A percentile compares a stretch with the other conserved stretches of the same genome.
These are phyloP conservation scores for Copidosoma aretas DNA, from an alignment of 2,888 invertebrate genomes.

Conservation along the genomic window DNA sequence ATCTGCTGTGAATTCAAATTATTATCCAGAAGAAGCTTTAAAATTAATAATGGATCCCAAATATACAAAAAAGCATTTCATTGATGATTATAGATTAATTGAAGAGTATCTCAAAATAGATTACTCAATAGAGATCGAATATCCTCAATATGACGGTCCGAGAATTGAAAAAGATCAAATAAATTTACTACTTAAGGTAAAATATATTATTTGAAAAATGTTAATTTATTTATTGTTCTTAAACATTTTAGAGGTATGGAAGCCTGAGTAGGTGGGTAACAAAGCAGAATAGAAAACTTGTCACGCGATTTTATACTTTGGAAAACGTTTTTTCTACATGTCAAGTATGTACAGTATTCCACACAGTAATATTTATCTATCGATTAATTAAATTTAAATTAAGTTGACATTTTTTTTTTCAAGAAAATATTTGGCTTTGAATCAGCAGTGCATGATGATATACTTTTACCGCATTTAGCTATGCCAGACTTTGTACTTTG, in stretches of 20 bases:
- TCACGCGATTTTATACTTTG: background rate
- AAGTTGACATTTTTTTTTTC: slow-evolving; percentile 13
- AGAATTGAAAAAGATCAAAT: slow-evolving; percentile 64
- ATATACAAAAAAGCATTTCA: slow-evolving; percentile 64
- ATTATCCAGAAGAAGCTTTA: slow-evolving; percentile 42
- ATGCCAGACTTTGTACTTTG: slow-evolving; percentile 71
- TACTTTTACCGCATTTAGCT: slow-evolving; percentile 74
- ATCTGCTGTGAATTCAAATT: slow-evolving; percentile 35
- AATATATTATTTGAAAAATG: slow-evolving; percentile 9
- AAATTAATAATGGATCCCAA: slow-evolving; percentile 66
- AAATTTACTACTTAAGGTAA: slow-evolving; percentile 66
- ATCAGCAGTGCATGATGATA: slow-evolving; percentile 64
- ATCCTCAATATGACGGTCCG: slow-evolving; percentile 67
- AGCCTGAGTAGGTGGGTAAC: slow-evolving; percentile 46
- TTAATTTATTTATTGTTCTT: slow-evolving; percentile 6
- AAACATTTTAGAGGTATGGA: slow-evolving; percentile 11
- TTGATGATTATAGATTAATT: slow-evolving; percentile 54
- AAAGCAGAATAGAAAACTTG: slow-evolving; percentile 2
- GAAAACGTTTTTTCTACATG: background rate
- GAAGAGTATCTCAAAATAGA: slow-evolving; percentile 72
- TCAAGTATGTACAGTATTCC: background rate
- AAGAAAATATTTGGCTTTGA: slow-evolving; percentile 63
- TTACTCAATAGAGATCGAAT: slow-evolving; percentile 68
- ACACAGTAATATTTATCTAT: no score
- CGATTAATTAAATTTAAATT: background rate